Conservation (phyloP, 2,797 vertebrate genomes). For the Prionace glauca region DNA sequence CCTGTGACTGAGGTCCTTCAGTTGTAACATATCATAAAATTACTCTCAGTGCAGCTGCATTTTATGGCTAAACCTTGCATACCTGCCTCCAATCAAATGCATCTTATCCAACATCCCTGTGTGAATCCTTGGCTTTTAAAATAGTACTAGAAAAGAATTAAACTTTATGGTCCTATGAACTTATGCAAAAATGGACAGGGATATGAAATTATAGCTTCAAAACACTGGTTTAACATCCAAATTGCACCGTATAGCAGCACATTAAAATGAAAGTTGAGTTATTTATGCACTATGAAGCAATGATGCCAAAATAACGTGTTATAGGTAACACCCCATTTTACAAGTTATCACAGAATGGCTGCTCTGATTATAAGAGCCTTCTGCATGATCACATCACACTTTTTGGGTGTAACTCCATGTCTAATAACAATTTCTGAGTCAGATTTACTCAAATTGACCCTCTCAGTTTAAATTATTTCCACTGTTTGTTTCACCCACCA, state of each 20-base stretch:
- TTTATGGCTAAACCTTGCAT: neutral
- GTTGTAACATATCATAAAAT: neutral
- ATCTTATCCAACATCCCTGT: neutral
- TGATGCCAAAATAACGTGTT: neutral
- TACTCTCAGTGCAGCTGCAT: neutral
- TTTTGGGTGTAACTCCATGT: neutral
- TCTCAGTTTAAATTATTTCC: neutral
- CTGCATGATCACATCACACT: neutral
- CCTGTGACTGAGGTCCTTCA: too few relatives aligned
- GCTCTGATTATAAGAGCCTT: neutral
- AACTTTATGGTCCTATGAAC: neutral
- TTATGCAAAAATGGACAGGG: neutral
- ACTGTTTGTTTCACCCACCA: neutral
- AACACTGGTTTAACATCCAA: neutral
- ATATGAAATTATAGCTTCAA: neutral
- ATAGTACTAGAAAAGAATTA: neutral
- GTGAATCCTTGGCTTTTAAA: neutral
- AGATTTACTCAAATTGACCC: neutral
- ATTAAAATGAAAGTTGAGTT: neutral
- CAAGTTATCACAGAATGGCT: neutral
- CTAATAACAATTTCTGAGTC: neutral
- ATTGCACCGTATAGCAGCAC: neutral
- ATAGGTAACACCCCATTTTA: neutral
- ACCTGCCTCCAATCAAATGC: neutral
- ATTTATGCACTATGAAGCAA: neutral